These are phyloP conservation scores for Saturnia pavonia DNA, from an alignment of 2,888 invertebrate species.

Conservation along the genomic window DNA sequence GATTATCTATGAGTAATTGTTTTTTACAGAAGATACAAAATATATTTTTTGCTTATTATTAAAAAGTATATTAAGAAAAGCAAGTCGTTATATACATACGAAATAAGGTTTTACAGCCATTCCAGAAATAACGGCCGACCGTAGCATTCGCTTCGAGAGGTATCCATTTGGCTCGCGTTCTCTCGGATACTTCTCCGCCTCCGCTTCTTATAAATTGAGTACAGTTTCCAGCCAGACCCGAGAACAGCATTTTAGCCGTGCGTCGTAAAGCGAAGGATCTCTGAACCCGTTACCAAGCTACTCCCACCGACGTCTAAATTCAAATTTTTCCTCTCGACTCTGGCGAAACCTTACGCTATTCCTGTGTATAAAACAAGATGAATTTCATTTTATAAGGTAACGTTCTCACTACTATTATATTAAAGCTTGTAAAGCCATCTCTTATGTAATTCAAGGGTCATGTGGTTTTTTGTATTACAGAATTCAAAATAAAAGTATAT, in stretches of 20 bases:
- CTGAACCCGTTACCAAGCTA: slow-evolving; percentile 62
- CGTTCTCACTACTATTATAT: slow-evolving; percentile 55
- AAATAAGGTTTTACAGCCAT: slow-evolving; percentile 56
- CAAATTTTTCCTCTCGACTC: slow-evolving; percentile 70
- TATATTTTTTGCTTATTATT: too few relatives aligned
- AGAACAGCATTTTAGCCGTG: slow-evolving; percentile 72
- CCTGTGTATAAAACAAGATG: slow-evolving; percentile 66
- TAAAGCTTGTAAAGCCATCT: slow-evolving; percentile 2
- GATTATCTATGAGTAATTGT: too few relatives aligned
- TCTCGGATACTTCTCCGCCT: slow-evolving; percentile 66
- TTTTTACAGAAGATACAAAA: too few relatives aligned
- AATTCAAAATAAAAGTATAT: not conserved
- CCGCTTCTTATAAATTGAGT: slow-evolving; percentile 71
- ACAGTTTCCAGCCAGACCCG: slow-evolving; percentile 68
- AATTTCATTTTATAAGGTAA: slow-evolving; percentile 67
- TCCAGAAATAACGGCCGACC: slow-evolving; percentile 67
- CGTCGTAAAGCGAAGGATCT: slow-evolving; percentile 74
- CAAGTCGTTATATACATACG: slow-evolving; percentile 39
- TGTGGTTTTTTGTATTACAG: not conserved
- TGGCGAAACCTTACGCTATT: slow-evolving; percentile 57
- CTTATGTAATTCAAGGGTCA: not conserved
- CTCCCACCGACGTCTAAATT: slow-evolving; percentile 72
- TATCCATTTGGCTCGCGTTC: slow-evolving; percentile 71
- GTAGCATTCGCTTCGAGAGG: slow-evolving; percentile 68
- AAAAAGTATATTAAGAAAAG: slow-evolving; percentile 12